Evolutionary conservation across 37 sponge, comb jelly and placozoan species (phyloP), one percentile per base, ranked within the genome.

Genomic region (Bolinopsis microptera): DNA sequence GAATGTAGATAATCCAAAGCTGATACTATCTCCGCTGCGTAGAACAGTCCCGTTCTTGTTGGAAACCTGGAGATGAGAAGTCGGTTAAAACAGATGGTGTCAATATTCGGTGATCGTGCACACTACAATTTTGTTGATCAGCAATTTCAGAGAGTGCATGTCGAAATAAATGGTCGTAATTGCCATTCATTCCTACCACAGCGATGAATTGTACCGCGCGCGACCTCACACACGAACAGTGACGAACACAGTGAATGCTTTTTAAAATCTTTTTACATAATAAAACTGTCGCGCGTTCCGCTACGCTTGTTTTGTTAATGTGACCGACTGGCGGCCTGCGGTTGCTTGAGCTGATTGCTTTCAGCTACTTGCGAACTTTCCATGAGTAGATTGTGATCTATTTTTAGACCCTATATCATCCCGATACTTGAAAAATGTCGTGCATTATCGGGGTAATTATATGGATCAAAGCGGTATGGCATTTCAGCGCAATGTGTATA

Each of bases 1-100:
- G 95, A 94, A 69, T 97, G 98, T 2, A 97, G 95, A 90, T 96
- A 96, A 39, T 97, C 98, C 67, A 97, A 80, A 0, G 95, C 96
- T 80, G 96, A 94, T 90, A 97, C 98, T 22, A 97, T 97, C 93
- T 97, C 98, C 39, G 96, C 93, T 0, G 96, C 94, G 93, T 96
- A 97, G 94, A 97, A 97, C 38, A 94, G 67, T 23, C 94, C 82
- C 0, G 94, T 95, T 28, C 93, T 38, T 69, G 95, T 95, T 68
- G 94, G 93, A 83, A 97, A 97, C 0, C 90, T 86, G 90, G 3
- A 13, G 38, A 5, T 23, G 75, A 72, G 31, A n/a, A 67, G 68
- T 22, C n/a, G n/a, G n/a, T n/a, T n/a, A n/a, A n/a, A n/a, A n/a
- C n/a, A n/a, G n/a, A n/a, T n/a, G n/a, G n/a, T n/a, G n/a, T n/a